Percentiles rank a stretch among this genome's conserved stretches.
Conservation (phyloP, 2,113 vertebrate genomes). For the Odobenus rosmarus region DNA sequence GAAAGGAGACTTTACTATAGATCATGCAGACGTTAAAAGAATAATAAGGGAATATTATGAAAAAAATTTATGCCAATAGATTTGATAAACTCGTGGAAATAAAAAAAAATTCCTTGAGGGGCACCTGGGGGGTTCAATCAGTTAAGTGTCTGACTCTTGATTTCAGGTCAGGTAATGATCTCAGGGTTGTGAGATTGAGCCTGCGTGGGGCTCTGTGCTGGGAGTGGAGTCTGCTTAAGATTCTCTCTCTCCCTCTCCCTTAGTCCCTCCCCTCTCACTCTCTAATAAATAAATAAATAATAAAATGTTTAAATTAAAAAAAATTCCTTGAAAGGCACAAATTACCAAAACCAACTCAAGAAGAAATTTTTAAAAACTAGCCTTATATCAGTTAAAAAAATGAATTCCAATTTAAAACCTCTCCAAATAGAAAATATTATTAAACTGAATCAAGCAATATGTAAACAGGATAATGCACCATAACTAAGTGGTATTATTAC, state of each 20-base stretch:
- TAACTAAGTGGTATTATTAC: not conserved
- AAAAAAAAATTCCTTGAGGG: not conserved
- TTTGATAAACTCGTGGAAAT: not conserved
- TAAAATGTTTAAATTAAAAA: not conserved
- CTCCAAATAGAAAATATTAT: slow-evolving; percentile 1
- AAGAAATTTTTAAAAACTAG: not conserved
- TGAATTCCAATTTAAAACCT: slow-evolving; percentile 13
- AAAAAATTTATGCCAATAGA: not conserved
- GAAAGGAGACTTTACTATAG: not conserved
- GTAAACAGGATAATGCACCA: not conserved
- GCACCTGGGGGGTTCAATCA: not conserved
- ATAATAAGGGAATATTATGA: not conserved
- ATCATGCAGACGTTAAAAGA: not conserved
- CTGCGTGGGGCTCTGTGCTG: not conserved
- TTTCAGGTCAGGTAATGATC: not conserved
- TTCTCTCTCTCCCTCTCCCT: not conserved
- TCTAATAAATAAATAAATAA: not conserved
- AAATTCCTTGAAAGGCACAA: not conserved
- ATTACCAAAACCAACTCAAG: not conserved
- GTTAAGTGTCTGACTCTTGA: not conserved
- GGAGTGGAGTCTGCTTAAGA: not conserved
- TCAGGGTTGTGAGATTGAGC: not conserved
- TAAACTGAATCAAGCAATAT: not conserved
- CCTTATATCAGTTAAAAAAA: not conserved
- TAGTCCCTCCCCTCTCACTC: not conserved